These are phyloP conservation scores for Palythoa grandiflora DNA, from an alignment of 92 coral and sea anemone genomes.

Conservation along the genomic window DNA sequence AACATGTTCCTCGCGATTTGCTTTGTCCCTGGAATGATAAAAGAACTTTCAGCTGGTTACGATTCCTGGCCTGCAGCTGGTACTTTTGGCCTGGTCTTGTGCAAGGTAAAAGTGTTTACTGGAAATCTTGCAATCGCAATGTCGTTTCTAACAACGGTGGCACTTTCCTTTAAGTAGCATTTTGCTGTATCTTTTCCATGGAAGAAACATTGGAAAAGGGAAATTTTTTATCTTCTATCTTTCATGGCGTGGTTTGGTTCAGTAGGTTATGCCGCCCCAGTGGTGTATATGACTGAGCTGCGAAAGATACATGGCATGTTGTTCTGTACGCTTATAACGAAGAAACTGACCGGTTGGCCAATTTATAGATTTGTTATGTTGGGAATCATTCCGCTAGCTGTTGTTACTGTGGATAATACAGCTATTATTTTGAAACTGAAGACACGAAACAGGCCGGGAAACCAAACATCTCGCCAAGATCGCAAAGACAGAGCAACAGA, in stretches of 20 bases:
- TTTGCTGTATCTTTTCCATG: slow-evolving; percentile 22
- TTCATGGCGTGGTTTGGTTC: slow-evolving; percentile 4
- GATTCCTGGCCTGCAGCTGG: not conserved
- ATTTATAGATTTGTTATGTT: slow-evolving; percentile 1
- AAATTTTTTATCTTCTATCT: not conserved
- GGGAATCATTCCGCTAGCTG: slow-evolving; percentile 1
- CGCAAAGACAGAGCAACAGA: slow-evolving; percentile 11
- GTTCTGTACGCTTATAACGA: not conserved
- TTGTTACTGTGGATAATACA: not conserved
- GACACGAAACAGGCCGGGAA: slow-evolving; percentile 19
- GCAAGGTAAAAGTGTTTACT: not conserved
- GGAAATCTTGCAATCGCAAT: slow-evolving; percentile 38
- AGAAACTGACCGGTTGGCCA: not conserved
- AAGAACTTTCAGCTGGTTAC: not conserved
- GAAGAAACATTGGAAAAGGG: slow-evolving; percentile 25
- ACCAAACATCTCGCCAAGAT: not conserved
- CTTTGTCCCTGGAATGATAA: slow-evolving; percentile 6
- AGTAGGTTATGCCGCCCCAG: not conserved
- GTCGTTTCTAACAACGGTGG: slow-evolving; percentile 27
- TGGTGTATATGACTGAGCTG: not conserved
- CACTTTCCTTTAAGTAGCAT: slow-evolving; percentile 18
- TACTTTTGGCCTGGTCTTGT: not conserved
- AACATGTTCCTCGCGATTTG: slow-evolving; percentile 33
- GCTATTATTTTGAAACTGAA: slow-evolving; percentile 8
- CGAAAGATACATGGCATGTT: not conserved